Percentiles rank a stretch among this genome's conserved stretches.
phyloP scores from a whole-genome alignment of 2,888 invertebrate genomes.

The Prenolepis imparis region DNA sequence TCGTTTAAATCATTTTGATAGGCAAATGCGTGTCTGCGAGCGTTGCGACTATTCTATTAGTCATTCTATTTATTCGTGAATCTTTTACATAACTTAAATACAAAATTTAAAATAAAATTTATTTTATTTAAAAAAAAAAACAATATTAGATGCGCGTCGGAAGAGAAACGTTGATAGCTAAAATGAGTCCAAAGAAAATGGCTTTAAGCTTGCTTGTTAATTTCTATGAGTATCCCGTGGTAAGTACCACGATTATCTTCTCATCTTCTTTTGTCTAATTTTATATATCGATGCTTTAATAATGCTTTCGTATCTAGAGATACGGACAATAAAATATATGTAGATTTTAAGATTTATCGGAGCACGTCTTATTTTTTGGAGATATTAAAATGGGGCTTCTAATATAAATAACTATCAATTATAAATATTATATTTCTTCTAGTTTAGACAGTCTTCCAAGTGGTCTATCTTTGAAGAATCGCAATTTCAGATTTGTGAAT shows the following conservation, averaged over 20 bases:
- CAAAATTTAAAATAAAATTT: no score
- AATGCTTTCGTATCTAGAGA: constrained; percentile 1
- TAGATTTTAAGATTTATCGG: constrained; percentile 27
- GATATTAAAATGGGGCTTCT: constrained; percentile 17
- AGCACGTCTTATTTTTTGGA: constrained; percentile 3
- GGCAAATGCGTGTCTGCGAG: neutral
- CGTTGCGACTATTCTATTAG: neutral
- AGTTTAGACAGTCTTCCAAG: constrained; percentile 3
- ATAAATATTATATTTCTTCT: neutral
- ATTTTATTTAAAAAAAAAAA: neutral
- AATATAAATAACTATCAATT: constrained; percentile 51
- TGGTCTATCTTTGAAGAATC: neutral
- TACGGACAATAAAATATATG: constrained; percentile 6
- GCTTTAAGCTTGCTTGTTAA: constrained; percentile 51
- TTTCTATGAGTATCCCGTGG: neutral
- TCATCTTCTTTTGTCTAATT: neutral
- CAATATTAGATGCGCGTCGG: neutral
- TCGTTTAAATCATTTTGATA: neutral
- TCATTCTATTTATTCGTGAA: neutral
- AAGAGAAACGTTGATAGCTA: neutral
- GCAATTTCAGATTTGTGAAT: neutral
- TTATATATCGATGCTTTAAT: constrained; percentile 5
- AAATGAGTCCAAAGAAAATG: constrained; percentile 52
- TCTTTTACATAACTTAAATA: neutral
- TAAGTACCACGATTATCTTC: neutral